Evolutionary conservation across 2,888 invertebrate genomes (phyloP).

Genomic region (Aquatica leii): DNA sequence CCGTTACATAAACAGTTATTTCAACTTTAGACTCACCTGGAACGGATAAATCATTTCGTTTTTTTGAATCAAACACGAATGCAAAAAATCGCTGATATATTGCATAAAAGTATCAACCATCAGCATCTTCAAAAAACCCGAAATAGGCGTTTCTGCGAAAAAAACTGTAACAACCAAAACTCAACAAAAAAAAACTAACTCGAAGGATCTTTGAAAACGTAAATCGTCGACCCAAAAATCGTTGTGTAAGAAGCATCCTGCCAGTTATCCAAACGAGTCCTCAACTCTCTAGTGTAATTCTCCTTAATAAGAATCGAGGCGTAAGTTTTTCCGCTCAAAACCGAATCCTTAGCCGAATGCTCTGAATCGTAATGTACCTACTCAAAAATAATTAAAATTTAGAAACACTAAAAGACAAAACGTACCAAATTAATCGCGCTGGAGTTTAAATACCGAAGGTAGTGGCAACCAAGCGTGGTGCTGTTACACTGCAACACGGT

Average conservation of each 20-base stretch:
- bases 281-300: slow-evolving; percentile 79
- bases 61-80: slow-evolving; percentile 70
- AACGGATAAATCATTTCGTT: slow-evolving; percentile 70
- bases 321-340: slow-evolving; percentile 76
- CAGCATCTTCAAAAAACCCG: slow-evolving; percentile 78
- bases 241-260: slow-evolving; percentile 65
- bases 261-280: slow-evolving; percentile 62
- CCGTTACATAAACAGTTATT: not conserved
- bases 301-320: slow-evolving; percentile 76
- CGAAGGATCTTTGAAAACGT: slow-evolving; percentile 82
- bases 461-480: slow-evolving; percentile 78
- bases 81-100: slow-evolving; percentile 72
- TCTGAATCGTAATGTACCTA: slow-evolving; percentile 60
- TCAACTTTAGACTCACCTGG: slow-evolving; percentile 38
- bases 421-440: too few species aligned
- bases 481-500: slow-evolving; percentile 74
- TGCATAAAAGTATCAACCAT: slow-evolving; percentile 75
- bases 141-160: slow-evolving; percentile 95
- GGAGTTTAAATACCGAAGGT: slow-evolving; percentile 66
- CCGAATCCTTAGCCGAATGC: slow-evolving; percentile 71
- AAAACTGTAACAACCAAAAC: slow-evolving; percentile 39
- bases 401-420: too few species aligned
- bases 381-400: too few species aligned
- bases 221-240: slow-evolving; percentile 71
- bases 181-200: slow-evolving; percentile 63